phyloP scores from a whole-genome alignment of 35 echinoderm and acorn worm genomes.

The Eucidaris tribuloides region DNA sequence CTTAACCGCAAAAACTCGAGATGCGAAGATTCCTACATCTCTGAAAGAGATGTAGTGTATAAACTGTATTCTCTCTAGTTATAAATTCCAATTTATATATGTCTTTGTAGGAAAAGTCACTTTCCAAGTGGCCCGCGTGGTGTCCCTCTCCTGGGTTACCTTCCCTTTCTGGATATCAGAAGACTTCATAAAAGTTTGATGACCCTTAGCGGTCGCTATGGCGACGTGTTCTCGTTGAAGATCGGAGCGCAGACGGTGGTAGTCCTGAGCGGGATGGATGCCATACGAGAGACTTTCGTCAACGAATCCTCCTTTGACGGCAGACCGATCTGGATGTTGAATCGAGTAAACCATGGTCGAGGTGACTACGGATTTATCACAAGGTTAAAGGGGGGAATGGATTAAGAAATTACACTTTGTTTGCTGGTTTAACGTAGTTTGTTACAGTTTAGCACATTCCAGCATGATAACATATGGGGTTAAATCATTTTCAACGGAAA shows the following conservation, averaged over 20 bases:
- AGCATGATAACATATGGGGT: too few species aligned
- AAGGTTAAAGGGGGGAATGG: not conserved
- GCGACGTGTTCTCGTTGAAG: slow-evolving; percentile 60
- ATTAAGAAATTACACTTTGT: not conserved
- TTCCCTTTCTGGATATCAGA: slow-evolving; percentile 66
- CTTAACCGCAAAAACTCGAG: too few species aligned
- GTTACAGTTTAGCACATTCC: too few species aligned
- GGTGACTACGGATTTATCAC: slow-evolving; percentile 35
- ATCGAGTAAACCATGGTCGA: slow-evolving; percentile 57
- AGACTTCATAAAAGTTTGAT: slow-evolving; percentile 48
- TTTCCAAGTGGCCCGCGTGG: slow-evolving; percentile 69
- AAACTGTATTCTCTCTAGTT: too few species aligned
- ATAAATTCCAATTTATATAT: too few species aligned
- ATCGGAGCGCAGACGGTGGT: slow-evolving; percentile 63
- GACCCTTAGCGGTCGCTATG: slow-evolving; percentile 42
- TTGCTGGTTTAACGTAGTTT: too few species aligned
- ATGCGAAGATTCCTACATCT: too few species aligned
- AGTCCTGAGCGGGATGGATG: slow-evolving; percentile 60
- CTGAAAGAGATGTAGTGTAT: too few species aligned
- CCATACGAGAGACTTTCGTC: slow-evolving; percentile 72
- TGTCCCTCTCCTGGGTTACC: slow-evolving; percentile 74
- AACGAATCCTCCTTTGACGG: slow-evolving; percentile 43
- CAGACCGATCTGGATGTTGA: slow-evolving; percentile 77
- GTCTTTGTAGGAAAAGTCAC: not conserved
- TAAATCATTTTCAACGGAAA: too few species aligned